Conservation (phyloP, 2,113 vertebrate genomes). For the Lasiurus borealis region DNA sequence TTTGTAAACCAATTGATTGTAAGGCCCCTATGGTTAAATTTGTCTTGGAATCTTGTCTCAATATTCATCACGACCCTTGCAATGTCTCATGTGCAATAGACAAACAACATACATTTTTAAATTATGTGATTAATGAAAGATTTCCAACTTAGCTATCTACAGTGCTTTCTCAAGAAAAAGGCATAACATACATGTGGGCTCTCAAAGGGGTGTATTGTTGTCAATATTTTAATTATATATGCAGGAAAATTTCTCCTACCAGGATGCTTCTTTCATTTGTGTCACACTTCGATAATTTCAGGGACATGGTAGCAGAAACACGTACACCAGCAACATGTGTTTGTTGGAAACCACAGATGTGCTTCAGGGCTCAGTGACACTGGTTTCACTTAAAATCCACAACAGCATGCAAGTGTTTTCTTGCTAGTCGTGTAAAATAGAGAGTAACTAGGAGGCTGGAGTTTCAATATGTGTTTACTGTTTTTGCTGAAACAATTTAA, state of each 20-base stretch:
- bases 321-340: neutral
- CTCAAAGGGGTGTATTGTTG: neutral
- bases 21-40: neutral
- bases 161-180: neutral
- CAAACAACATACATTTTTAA: neutral
- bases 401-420: neutral
- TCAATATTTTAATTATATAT: neutral
- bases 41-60: neutral
- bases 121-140: neutral
- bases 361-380: too few relatives aligned
- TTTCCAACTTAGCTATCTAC: neutral
- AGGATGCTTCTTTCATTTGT: constrained; percentile 9
- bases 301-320: neutral
- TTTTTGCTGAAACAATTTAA: constrained; percentile 16
- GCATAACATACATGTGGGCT: neutral
- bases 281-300: neutral
- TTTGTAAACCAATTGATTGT: neutral
- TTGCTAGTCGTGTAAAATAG: neutral
- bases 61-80: neutral
- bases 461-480: neutral
- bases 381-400: constrained; percentile 8
- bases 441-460: neutral
- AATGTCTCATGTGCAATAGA: neutral
- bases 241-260: neutral
- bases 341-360: neutral